A percentile compares a stretch with the other conserved stretches of the same genome.
phyloP scores from a whole-genome alignment of 2,113 vertebrate species.

The Laterallus jamaicensis region DNA sequence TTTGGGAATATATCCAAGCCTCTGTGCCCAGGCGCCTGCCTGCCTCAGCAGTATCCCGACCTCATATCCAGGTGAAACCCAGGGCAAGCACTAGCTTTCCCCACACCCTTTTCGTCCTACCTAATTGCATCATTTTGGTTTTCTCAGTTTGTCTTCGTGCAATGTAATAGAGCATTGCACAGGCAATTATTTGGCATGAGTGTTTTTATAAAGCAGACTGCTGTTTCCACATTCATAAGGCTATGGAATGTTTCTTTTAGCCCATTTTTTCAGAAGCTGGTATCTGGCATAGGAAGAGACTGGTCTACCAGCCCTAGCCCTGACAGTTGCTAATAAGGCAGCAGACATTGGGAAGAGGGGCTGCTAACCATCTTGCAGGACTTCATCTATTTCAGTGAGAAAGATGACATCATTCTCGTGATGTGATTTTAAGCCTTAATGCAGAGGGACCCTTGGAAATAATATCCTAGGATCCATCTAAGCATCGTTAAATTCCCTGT shows the following conservation, averaged over 20 bases:
- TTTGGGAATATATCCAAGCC: slow-evolving; percentile 52
- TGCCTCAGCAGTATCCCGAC: slow-evolving; percentile 35
- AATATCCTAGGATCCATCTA: slow-evolving; percentile 31
- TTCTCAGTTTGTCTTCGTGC: neutral
- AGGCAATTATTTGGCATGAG: neutral
- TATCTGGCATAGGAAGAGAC: neutral
- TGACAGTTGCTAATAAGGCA: neutral
- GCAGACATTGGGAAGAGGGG: neutral
- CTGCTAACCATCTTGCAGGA: slow-evolving; percentile 6
- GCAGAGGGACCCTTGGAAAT: neutral
- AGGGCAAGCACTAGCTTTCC: neutral
- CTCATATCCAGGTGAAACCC: slow-evolving; percentile 55
- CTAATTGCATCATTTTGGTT: slow-evolving; percentile 53
- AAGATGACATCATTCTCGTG: slow-evolving; percentile 12
- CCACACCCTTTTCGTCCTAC: slow-evolving; percentile 38
- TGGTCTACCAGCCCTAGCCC: neutral
- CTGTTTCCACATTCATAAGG: neutral
- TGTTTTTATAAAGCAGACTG: neutral
- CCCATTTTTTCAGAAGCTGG: neutral
- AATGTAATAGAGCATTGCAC: neutral
- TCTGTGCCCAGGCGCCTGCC: neutral
- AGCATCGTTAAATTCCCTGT: neutral
- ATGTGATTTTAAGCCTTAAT: slow-evolving; percentile 41
- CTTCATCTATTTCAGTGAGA: neutral
- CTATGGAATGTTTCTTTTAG: neutral